Evolutionary conservation across 1,140 invertebrate species (phyloP).

Genomic region (Diabrotica undecimpunctata): DNA sequence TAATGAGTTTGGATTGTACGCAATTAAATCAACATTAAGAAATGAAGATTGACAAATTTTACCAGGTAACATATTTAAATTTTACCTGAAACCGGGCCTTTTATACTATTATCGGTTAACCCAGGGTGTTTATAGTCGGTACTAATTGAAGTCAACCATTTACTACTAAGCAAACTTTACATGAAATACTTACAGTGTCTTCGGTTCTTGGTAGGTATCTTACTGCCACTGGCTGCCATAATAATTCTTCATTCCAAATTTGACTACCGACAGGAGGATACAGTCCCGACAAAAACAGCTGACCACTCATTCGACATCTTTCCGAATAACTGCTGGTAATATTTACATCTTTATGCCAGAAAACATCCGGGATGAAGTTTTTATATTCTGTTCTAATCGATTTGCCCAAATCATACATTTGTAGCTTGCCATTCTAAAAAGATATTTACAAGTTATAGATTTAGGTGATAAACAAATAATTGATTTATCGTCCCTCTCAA

Average conservation of each 20-base stretch:
- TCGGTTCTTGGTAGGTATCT: slow-evolving; percentile 61
- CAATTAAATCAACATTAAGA: too few relatives aligned
- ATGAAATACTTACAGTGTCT: slow-evolving; percentile 36
- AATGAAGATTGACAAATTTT: too few relatives aligned
- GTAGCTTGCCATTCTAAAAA: slow-evolving; percentile 69
- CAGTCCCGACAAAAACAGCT: slow-evolving; percentile 75
- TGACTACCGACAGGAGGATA: slow-evolving; percentile 70
- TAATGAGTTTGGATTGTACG: too few relatives aligned
- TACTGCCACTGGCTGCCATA: slow-evolving; percentile 87
- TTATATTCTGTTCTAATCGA: slow-evolving; percentile 68
- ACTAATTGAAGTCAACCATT: too few relatives aligned
- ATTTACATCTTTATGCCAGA: slow-evolving; percentile 61
- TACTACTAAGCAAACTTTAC: too few relatives aligned
- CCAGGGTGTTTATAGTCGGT: too few relatives aligned
- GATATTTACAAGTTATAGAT: too few relatives aligned
- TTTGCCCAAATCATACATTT: slow-evolving; percentile 73
- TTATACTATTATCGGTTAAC: too few relatives aligned
- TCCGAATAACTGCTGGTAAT: slow-evolving; percentile 77
- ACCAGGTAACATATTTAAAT: too few relatives aligned
- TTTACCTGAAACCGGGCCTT: too few relatives aligned
- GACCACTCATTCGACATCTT: slow-evolving; percentile 83
- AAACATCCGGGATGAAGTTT: slow-evolving; percentile 61
- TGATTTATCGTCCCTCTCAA: too few relatives aligned
- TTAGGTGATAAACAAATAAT: too few relatives aligned
- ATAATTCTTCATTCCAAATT: slow-evolving; percentile 67